These are phyloP conservation scores for Tokudaia tokunoshimensis DNA, from an alignment of 2,797 vertebrate species.

Conservation along the genomic window DNA sequence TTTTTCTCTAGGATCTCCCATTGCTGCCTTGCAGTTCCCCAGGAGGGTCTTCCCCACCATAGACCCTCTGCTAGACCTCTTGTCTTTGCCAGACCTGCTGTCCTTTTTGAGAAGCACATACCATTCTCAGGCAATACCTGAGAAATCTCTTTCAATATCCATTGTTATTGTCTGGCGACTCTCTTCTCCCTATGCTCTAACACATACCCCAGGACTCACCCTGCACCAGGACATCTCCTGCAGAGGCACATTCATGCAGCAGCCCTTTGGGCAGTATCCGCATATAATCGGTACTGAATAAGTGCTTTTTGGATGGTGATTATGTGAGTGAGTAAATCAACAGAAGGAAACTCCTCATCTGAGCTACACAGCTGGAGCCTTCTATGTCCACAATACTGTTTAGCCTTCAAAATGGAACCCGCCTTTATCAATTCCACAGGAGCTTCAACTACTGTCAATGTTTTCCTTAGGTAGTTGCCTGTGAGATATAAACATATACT, in stretches of 20 bases:
- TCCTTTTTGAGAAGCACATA: background rate
- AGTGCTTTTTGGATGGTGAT: background rate
- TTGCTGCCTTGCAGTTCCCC: background rate
- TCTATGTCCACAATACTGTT: background rate
- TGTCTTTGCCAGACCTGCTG: background rate
- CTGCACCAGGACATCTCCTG: too few species aligned
- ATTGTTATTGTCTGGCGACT: fast-evolving
- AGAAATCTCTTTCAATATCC: background rate
- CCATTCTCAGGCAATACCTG: background rate
- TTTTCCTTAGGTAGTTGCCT: background rate
- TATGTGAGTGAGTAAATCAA: background rate
- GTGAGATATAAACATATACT: background rate
- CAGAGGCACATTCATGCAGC: background rate
- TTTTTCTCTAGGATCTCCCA: background rate
- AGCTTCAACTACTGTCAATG: background rate
- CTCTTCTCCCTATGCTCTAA: too few species aligned
- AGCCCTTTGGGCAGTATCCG: background rate
- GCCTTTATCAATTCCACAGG: background rate
- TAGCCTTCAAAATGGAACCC: background rate
- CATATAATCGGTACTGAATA: background rate
- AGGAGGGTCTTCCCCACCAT: background rate
- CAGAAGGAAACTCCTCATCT: background rate
- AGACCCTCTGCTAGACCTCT: fast-evolving
- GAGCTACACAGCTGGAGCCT: too few species aligned
- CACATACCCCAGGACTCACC: background rate